Base-by-base conservation (phyloP, 2,797 vertebrate species). In the Crenuchus spilurus region DNA sequence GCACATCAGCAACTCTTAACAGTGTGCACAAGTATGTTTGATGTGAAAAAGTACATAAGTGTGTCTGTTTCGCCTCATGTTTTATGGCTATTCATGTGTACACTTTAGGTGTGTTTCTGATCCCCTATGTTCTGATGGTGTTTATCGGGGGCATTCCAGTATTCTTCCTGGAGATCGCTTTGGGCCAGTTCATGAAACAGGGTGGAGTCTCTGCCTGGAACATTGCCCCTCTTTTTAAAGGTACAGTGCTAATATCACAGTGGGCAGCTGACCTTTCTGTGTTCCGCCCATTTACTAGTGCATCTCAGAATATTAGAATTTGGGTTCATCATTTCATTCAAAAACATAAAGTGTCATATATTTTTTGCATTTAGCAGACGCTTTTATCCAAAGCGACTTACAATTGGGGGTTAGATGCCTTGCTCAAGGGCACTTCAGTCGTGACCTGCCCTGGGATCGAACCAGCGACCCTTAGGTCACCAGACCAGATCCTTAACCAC, bases 111-210 rank as follows among this genome's bases (percentile, higher is more conserved):
- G 95, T 95, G 82, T 96, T 97, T 87, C 92, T 96, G 82, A 96
- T 97, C 84, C 95, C 95, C 28, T 96, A 96, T 82, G 76, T 95
- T 87, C 84, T 97, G 82, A 93, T 95, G 42, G 95, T 96, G 75
- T 94, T 97, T 80, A 91, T 96, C 30, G 95, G 95, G 2, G 95
- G 95, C 49, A 95, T 97, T 75, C 95, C 95, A 1, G 95, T 97
- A 79, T 97, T 97, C 90, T 96, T 97, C 89, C 87, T 97, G 87
- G 95, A 97, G 88, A 94, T 97, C 74, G 94, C 95, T 26, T 85
- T 97, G 83, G 95, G 95, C 65, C 95, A 97, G 86, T 97, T 97
- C 85, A 97, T 97, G 95, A 97, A 97, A 84, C 93, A 95, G 83
- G 95, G 95, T 71, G 95, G 95, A 18, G 93, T 96, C 63, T 92